Conservation (phyloP, 2,797 vertebrate genomes). For the Telmatherina bonti region DNA sequence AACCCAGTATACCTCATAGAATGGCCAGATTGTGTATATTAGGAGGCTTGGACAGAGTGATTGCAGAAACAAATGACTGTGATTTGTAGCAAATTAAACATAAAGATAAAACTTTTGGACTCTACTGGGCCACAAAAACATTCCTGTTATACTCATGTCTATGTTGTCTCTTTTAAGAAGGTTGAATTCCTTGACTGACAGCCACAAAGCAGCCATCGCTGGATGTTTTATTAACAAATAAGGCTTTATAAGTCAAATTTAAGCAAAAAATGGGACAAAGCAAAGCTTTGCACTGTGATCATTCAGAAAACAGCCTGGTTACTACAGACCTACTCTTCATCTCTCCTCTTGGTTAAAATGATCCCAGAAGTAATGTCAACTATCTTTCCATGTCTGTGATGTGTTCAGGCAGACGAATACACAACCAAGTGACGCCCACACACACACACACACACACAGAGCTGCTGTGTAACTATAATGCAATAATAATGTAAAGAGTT, state of each 20-base stretch:
- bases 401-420: constrained; percentile 71
- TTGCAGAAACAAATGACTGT: background rate
- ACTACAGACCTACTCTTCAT: background rate
- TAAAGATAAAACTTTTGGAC: background rate
- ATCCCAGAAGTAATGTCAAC: background rate
- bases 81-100: background rate
- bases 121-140: background rate
- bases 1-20: too few species aligned
- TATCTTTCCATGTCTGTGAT: constrained; percentile 29
- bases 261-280: background rate
- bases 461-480: constrained; percentile 60
- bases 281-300: constrained; percentile 4
- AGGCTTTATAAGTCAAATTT: background rate
- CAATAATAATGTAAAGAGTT: constrained; percentile 74
- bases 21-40: too few species aligned
- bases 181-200: background rate
- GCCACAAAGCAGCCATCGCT: background rate
- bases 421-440: constrained; percentile 44
- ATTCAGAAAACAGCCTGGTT: background rate
- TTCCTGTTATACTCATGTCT: background rate
- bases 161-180: background rate
- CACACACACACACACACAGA: constrained; percentile 25
- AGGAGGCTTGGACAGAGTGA: too few species aligned
- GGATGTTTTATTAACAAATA: background rate
- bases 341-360: background rate